Evolutionary conservation across 2,113 vertebrate genomes (phyloP), one percentile per base, ranked within the genome.

Genomic region (Brevimyrus niger): DNA sequence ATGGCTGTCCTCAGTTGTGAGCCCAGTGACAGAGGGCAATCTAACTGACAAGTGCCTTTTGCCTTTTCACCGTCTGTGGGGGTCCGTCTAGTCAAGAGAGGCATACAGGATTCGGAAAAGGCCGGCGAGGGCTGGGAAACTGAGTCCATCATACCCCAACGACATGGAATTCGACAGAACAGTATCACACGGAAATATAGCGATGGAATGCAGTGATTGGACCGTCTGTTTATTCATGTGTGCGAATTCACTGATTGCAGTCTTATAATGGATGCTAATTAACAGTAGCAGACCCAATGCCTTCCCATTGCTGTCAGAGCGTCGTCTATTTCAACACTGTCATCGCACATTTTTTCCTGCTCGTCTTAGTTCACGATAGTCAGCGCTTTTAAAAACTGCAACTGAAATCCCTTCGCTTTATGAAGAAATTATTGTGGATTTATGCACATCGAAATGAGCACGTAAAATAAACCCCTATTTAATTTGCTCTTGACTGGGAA

Each of bases 401-500:
- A 96, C 97, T 95, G 95, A 90, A 96, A 96, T 96, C 95, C 95
- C 95, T 95, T 96, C 95, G 96, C 95, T 96, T 96, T 96, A 96
- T 95, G 96, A 96, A 96, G 90, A 97, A 97, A 97, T 97, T 96
- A 98, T 97, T 97, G 97, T 96, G 97, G 96, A 97, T 96, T 97
- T 96, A 96, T 96, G 97, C 97, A 97, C 97, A 97, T 97, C 96
- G 96, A 98, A 98, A 98, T 97, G 96, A 97, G 97, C 97, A 97
- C 96, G 96, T 97, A 97, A 98, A 97, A 97, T 97, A 98, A 97
- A 97, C 97, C 96, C 96, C 95, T 89, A 96, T 96, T 97, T 98
- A 97, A 98, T 98, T 98, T 98, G 97, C 98, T 98, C 97, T 97
- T 96, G 97, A 97, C 96, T 96, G 95, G 96, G 96, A 97, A 97